Percentiles rank a stretch among this genome's conserved stretches.
Evolutionary conservation across 2,113 vertebrate genomes (phyloP).

Genomic region (Daphoenositta chrysoptera): DNA sequence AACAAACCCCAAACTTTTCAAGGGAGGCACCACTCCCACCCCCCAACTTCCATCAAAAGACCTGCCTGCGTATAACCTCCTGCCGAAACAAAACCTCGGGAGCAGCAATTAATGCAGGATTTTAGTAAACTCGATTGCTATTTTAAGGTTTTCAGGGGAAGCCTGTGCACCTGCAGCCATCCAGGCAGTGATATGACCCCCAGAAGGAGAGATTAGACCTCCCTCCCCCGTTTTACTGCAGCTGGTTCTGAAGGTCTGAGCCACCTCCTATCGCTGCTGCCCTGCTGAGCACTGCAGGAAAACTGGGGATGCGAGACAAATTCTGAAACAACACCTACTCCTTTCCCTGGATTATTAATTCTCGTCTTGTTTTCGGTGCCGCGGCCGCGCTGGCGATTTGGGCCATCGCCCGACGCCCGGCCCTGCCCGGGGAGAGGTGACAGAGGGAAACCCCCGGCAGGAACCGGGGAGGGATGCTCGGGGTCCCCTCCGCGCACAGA

Average conservation of each 20-base stretch:
- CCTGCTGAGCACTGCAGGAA: conserved; percentile 24
- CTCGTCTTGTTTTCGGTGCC: neutral
- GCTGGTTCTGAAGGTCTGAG: conserved; percentile 48
- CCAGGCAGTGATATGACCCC: neutral
- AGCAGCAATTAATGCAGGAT: neutral
- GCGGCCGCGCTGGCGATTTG: neutral
- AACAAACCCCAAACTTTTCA: conserved; percentile 28
- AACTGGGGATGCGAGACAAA: neutral
- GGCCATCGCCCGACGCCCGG: neutral
- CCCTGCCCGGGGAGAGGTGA: neutral
- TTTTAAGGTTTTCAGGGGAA: neutral
- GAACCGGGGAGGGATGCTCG: neutral
- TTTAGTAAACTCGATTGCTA: neutral
- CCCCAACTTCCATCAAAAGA: conserved; percentile 23
- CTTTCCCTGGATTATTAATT: neutral
- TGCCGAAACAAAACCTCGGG: neutral
- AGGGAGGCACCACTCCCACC: conserved; percentile 38
- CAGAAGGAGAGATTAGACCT: neutral
- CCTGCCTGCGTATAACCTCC: neutral
- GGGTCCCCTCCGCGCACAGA: neutral
- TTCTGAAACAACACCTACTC: neutral
- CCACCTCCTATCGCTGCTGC: conserved; percentile 26
- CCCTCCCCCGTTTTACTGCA: conserved; percentile 46
- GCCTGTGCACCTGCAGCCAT: neutral
- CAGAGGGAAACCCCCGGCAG: neutral